Base-by-base conservation (phyloP, 2,113 vertebrate genomes). In the Pteropus alecto region DNA sequence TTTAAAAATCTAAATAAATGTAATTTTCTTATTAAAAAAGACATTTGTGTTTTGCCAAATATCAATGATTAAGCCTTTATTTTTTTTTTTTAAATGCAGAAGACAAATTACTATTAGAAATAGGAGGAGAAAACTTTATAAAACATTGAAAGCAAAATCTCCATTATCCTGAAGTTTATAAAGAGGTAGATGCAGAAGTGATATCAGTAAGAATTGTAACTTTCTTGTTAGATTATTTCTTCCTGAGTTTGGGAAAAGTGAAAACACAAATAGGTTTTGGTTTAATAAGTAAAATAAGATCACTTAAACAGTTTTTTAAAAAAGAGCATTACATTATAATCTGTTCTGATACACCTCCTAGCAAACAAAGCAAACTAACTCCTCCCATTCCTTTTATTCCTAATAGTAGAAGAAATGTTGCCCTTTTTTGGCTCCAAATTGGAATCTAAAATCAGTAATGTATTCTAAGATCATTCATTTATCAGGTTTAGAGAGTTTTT, bases 391-490 rank as follows among this genome's bases (percentile, higher is more conserved):
- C 54, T 61, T 94, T 87, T 97, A 87, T 96, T 97, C 51, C 88
- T 96, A 95, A 94, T 92, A 97, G 79, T 95, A 96, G 97, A 95
- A 89, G 82, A 56, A 93, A 38, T 15, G 0, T 41, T 97, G 38
- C 70, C 30, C 26, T 82, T 74, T 90, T 67, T 76, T 71, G 24
- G 33, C 70, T 97, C 84, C 87, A 96, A 92, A 46, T 43, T 43
- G 58, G 88, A 94, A 91, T 96, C 73, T 85, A 97, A 88, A 74
- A 97, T 98, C 54, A 93, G 70, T 73, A 84, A 77, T 91, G 61
- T 79, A 76, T 95, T 94, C 84, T 60, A 79, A 35, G 84, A 89
- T 87, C 96, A 74, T 94, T 90, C 96, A 77, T 88, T 90, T 98
- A 92, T 70, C 8, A 74, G 97, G 93, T 58, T 90, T 54, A 83